Conservation (phyloP, 1,140 invertebrate species). For the Phortica variegata region DNA sequence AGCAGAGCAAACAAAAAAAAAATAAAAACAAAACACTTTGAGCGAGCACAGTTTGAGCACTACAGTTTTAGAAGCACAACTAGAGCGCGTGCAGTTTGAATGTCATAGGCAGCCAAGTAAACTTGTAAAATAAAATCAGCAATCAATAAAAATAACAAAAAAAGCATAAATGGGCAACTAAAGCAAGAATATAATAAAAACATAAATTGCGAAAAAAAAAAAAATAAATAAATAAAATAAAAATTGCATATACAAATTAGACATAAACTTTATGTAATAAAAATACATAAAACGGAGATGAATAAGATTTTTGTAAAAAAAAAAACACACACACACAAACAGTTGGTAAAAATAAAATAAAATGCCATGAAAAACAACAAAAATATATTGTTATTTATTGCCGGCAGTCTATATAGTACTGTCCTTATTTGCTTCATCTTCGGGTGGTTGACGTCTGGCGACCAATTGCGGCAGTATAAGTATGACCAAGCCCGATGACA, state of each 20-base stretch:
- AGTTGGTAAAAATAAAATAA: slow-evolving; percentile 28
- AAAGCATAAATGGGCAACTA: too few species aligned
- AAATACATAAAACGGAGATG: too few species aligned
- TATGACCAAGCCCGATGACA: slow-evolving; percentile 27
- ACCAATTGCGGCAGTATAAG: slow-evolving; percentile 22
- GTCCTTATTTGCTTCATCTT: too few species aligned
- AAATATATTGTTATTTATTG: too few species aligned
- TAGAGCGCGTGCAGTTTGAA: slow-evolving; percentile 1
- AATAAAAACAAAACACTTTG: background rate
- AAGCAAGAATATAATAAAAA: too few species aligned
- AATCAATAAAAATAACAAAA: too few species aligned
- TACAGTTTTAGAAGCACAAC: background rate
- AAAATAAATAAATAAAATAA: background rate
- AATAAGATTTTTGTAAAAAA: too few species aligned
- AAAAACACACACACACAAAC: slow-evolving; percentile 7
- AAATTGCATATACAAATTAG: slow-evolving; percentile 22
- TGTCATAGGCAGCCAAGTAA: too few species aligned
- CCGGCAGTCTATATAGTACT: too few species aligned
- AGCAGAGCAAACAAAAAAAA: slow-evolving; percentile 8
- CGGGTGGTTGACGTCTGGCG: too few species aligned
- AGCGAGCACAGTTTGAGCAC: slow-evolving; percentile 22
- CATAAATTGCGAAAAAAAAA: slow-evolving; percentile 10
- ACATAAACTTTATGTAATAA: slow-evolving; percentile 22
- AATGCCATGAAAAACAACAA: slow-evolving; percentile 6
- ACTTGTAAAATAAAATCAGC: too few species aligned